These are phyloP conservation scores for Drosophila pullipes DNA, from an alignment of 2,888 invertebrate genomes.

Conservation along the genomic window DNA sequence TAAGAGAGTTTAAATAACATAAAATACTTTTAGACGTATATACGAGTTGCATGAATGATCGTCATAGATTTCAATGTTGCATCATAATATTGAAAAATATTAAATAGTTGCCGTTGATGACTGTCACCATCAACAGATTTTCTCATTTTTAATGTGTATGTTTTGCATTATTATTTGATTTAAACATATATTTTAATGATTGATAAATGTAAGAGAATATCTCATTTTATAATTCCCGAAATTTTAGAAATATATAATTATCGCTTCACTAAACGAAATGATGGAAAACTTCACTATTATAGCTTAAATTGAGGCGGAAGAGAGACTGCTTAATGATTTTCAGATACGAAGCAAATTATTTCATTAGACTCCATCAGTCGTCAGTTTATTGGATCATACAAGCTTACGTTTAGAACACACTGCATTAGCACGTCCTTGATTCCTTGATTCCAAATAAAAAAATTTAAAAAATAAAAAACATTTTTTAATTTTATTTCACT, in stretches of 20 bases:
- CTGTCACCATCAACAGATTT: neutral
- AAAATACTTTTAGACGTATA: conserved; percentile 3
- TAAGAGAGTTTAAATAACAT: conserved; percentile 21
- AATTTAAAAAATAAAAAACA: neutral
- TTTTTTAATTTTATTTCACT: neutral
- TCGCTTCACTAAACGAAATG: neutral
- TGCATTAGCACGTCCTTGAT: too few species aligned
- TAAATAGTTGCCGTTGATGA: neutral
- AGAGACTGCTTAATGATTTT: neutral
- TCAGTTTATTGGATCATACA: too few species aligned
- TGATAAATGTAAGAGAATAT: neutral
- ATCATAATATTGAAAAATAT: neutral
- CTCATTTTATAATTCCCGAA: neutral
- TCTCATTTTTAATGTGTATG: neutral
- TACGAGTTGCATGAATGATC: conserved; percentile 17
- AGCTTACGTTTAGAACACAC: too few species aligned
- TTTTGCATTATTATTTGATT: neutral
- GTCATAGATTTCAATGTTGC: neutral
- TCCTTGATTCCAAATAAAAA: neutral
- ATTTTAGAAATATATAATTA: neutral
- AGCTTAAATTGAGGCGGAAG: neutral
- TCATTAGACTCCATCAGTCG: neutral
- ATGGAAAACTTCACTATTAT: neutral
- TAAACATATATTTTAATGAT: neutral
- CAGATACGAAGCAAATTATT: neutral